A percentile compares a stretch with the other conserved stretches of the same genome.
Evolutionary conservation across 2,797 vertebrate genomes (phyloP).

Genomic region (Sternotherus odoratus): DNA sequence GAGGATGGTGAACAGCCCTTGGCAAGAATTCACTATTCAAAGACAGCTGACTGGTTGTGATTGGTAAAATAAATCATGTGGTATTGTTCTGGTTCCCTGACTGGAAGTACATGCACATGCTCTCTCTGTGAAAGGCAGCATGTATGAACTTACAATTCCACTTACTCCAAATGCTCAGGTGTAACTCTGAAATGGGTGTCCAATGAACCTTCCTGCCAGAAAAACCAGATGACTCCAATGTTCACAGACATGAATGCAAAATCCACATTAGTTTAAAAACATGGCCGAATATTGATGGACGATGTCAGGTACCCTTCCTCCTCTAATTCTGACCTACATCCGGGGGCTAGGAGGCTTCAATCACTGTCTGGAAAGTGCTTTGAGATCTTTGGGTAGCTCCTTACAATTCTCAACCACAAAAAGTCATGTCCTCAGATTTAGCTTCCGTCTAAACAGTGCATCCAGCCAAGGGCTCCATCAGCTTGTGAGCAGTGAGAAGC

Average conservation of each 20-base stretch:
- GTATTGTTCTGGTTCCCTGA: constrained; percentile 2
- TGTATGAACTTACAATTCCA: constrained; percentile 14
- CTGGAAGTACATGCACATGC: not conserved
- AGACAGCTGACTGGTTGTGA: not conserved
- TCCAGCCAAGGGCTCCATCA: not conserved
- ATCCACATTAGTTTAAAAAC: not conserved
- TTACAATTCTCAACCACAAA: constrained; percentile 5
- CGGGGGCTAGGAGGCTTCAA: not conserved
- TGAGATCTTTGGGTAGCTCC: not conserved
- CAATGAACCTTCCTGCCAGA: not conserved
- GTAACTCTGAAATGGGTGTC: not conserved
- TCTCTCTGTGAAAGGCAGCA: not conserved
- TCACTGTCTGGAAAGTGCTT: not conserved
- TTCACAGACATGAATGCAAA: constrained; percentile 33
- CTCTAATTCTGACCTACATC: not conserved
- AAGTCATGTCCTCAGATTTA: not conserved
- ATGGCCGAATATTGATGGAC: not conserved
- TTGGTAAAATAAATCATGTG: not conserved
- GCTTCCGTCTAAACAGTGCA: not conserved
- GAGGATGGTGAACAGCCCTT: constrained; percentile 29
- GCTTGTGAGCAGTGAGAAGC: not conserved
- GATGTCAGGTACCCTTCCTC: not conserved
- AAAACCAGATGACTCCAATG: constrained; percentile 27
- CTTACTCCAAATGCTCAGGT: not conserved
- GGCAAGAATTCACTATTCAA: constrained; percentile 38